A percentile compares a stretch with the other conserved stretches of the same genome.
Conservation (phyloP, 92 coral and sea anemone species). For the Actinernus sp. region DNA sequence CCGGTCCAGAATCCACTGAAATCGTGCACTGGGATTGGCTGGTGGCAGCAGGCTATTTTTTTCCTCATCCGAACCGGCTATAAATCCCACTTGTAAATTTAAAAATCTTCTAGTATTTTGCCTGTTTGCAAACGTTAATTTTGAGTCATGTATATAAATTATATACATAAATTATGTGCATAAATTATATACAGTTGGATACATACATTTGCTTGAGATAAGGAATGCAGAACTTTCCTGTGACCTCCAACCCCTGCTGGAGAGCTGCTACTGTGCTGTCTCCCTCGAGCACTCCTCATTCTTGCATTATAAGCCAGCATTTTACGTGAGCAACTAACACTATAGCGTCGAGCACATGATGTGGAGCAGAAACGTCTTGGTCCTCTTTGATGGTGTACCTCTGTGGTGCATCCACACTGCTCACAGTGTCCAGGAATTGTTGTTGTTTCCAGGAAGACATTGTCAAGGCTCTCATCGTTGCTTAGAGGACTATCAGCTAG, state of each 20-base stretch:
- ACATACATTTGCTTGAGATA: constrained; percentile 7
- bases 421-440: constrained; percentile 79
- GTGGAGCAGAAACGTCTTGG: constrained; percentile 95
- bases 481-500: constrained; percentile 79
- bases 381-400: constrained; percentile 80
- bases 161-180: too few species aligned
- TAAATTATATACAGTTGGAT: too few species aligned
- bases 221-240: constrained; percentile 27
- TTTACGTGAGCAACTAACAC: constrained; percentile 95
- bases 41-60: too few species aligned
- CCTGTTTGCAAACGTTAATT: too few species aligned
- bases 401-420: constrained; percentile 85
- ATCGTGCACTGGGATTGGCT: too few species aligned
- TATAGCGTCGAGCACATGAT: constrained; percentile 93
- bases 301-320: constrained; percentile 87
- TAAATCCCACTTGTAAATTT: too few species aligned
- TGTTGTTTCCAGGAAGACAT: constrained; percentile 76
- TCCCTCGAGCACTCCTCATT: constrained; percentile 57
- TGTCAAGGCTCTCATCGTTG: constrained; percentile 79
- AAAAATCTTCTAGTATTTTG: too few species aligned
- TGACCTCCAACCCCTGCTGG: constrained; percentile 8
- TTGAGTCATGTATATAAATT: too few species aligned
- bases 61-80: too few species aligned
- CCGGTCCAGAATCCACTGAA: too few species aligned
- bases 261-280: constrained; percentile 49